Percentiles rank a stretch among this genome's conserved stretches.
These are phyloP conservation scores for Sylvicola cinctus DNA, from an alignment of 2,888 invertebrate species.

Conservation along the genomic window DNA sequence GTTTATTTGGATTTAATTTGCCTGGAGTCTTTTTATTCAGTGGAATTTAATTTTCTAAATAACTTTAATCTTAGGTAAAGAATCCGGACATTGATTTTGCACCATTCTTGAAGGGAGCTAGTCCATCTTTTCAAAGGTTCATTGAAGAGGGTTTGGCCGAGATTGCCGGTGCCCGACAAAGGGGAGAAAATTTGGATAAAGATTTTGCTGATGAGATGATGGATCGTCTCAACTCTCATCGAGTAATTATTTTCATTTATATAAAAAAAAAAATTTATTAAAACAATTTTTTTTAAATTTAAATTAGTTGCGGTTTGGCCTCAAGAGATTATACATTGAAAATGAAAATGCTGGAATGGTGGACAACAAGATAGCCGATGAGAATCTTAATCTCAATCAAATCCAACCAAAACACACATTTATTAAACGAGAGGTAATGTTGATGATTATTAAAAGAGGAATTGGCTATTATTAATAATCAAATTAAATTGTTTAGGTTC, in stretches of 20 bases:
- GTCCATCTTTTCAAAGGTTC: slow-evolving; percentile 23
- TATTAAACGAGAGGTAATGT: background rate
- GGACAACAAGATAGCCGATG: slow-evolving; percentile 25
- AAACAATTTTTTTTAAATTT: no score
- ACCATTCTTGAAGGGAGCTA: slow-evolving; percentile 24
- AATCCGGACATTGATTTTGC: slow-evolving; percentile 24
- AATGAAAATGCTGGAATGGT: slow-evolving; percentile 12
- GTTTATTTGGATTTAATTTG: no score
- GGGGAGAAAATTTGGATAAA: background rate
- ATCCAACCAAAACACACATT: slow-evolving; percentile 6
- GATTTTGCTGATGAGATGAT: no score
- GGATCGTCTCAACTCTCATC: no score
- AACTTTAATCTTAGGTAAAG: slow-evolving; percentile 14
- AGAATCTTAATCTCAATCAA: slow-evolving; percentile 23
- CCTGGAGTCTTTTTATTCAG: background rate
- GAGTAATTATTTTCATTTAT: no score
- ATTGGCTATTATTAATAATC: background rate
- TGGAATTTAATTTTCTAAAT: background rate
- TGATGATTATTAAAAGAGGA: background rate
- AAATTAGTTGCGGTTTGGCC: background rate
- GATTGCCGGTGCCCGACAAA: slow-evolving; percentile 10
- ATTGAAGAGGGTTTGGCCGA: slow-evolving; percentile 25
- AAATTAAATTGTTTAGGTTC: background rate
- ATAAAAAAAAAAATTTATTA: no score
- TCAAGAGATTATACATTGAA: background rate